phyloP scores from a whole-genome alignment of 2,888 invertebrate species.

The Protodeltote pygarga region DNA sequence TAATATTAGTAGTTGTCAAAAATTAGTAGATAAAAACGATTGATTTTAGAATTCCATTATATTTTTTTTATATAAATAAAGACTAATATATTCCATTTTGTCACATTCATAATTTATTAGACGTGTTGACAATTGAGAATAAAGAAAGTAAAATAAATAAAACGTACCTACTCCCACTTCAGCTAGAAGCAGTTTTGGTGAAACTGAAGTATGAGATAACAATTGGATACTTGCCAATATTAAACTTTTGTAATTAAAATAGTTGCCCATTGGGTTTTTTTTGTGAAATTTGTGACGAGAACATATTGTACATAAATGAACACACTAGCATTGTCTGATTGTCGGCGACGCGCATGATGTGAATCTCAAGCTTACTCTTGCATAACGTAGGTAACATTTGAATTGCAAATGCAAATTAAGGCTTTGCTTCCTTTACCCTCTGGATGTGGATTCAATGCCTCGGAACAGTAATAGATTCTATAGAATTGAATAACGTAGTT shows the following conservation, averaged over 20 bases:
- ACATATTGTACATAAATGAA: constrained; percentile 29
- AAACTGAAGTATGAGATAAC: constrained; percentile 12
- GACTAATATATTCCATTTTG: no score
- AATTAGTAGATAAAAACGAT: no score
- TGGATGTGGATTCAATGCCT: constrained; percentile 32
- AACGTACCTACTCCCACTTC: neutral
- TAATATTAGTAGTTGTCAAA: no score
- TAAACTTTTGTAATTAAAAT: constrained; percentile 30
- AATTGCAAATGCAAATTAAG: constrained; percentile 69
- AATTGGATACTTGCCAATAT: constrained; percentile 26
- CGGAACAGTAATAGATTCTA: constrained; percentile 27
- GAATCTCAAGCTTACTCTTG: constrained; percentile 58
- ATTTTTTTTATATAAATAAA: no score
- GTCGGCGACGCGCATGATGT: constrained; percentile 48
- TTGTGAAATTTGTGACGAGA: no score
- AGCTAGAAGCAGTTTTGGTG: constrained; percentile 6
- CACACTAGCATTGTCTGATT: constrained; percentile 29
- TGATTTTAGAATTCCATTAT: no score
- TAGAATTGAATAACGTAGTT: constrained; percentile 14
- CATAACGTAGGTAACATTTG: constrained; percentile 60
- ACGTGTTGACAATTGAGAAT: neutral
- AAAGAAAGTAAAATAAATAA: constrained; percentile 7
- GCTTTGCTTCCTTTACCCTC: constrained; percentile 34
- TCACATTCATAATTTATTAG: no score
- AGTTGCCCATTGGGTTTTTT: constrained; percentile 9